Evolutionary conservation across 2,113 vertebrate species (phyloP).

Genomic region (Crocuta crocuta): DNA sequence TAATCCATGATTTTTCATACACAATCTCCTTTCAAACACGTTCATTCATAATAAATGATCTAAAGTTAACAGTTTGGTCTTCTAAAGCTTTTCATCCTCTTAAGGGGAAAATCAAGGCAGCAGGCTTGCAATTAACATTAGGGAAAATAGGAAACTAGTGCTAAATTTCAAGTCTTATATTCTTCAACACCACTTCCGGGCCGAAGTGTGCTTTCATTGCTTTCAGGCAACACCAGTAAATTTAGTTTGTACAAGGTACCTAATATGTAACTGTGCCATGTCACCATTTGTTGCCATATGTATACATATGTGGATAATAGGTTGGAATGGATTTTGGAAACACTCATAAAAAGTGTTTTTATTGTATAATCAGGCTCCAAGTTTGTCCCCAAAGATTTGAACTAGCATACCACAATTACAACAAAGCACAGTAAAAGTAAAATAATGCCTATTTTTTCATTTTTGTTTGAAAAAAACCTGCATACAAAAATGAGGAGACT

Average conservation of each 20-base stretch:
- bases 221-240: neutral
- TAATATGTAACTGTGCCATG: neutral
- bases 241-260: neutral
- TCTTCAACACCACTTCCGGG: neutral
- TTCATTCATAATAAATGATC: neutral
- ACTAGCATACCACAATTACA: neutral
- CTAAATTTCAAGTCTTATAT: neutral
- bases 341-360: neutral
- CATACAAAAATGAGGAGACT: neutral
- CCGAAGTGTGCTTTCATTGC: neutral
- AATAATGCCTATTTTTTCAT: neutral
- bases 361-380: neutral
- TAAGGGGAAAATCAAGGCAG: constrained; percentile 20
- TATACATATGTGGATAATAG: neutral
- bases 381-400: neutral
- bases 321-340: constrained; percentile 32
- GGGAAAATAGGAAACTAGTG: neutral
- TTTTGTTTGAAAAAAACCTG: neutral
- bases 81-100: neutral
- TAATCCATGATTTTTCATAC: neutral
- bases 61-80: neutral
- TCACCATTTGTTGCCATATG: neutral
- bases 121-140: neutral
- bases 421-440: neutral
- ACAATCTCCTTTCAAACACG: neutral